phyloP scores from a whole-genome alignment of 2,888 invertebrate species.

The Cybosia mesomella region DNA sequence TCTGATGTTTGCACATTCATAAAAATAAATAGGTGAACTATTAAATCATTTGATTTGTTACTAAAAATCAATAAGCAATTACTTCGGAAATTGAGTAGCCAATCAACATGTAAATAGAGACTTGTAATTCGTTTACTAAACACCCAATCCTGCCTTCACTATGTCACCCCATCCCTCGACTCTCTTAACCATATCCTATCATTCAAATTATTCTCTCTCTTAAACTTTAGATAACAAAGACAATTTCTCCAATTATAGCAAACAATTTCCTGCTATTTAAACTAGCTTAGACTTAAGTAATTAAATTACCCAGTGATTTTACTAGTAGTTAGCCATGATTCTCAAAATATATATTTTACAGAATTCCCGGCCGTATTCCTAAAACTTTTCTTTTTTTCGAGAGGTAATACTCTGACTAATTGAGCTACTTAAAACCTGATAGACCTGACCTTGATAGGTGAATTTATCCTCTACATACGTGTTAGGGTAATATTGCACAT shows the following conservation, averaged over 20 bases:
- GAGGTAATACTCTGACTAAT: too few relatives aligned
- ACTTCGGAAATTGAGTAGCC: background rate
- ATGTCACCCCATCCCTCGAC: background rate
- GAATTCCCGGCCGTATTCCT: too few relatives aligned
- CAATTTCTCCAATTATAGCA: background rate
- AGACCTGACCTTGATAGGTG: too few relatives aligned
- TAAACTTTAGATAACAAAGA: background rate
- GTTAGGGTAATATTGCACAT: too few relatives aligned
- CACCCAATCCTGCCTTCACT: background rate
- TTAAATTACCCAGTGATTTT: background rate
- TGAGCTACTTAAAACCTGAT: too few relatives aligned
- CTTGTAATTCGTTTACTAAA: conserved; percentile 3
- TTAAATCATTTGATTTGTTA: too few relatives aligned
- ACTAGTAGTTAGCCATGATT: background rate
- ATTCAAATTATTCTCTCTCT: background rate
- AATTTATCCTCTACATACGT: too few relatives aligned
- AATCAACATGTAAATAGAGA: background rate
- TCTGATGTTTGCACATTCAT: too few relatives aligned
- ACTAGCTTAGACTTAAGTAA: background rate
- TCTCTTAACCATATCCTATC: conserved; percentile 1
- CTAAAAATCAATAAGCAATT: background rate
- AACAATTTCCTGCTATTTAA: conserved; percentile 4
- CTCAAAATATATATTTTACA: too few relatives aligned
- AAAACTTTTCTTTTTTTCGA: too few relatives aligned
- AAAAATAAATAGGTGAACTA: too few relatives aligned